Conservation (phyloP, 2,797 vertebrate genomes). For the Hydrolagus colliei region DNA sequence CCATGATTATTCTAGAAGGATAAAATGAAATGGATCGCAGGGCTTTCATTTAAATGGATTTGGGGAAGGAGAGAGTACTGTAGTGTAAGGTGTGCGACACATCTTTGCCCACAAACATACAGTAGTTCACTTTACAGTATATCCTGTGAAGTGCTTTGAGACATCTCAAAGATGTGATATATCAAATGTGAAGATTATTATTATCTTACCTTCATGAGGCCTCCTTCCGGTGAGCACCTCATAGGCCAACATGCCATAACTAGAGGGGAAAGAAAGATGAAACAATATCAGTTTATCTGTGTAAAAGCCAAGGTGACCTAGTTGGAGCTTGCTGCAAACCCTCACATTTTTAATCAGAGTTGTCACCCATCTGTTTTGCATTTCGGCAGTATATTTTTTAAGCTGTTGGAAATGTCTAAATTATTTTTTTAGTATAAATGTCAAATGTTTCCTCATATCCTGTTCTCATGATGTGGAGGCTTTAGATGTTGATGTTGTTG, state of each 20-base stretch:
- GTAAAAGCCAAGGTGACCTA: not conserved
- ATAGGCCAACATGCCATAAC: conserved; percentile 57
- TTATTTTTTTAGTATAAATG: too few species aligned
- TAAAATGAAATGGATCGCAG: not conserved
- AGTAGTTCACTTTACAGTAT: too few species aligned
- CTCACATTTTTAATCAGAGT: not conserved
- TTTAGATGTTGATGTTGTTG: too few species aligned
- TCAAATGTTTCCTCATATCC: too few species aligned
- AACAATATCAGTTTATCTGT: not conserved
- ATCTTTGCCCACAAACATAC: too few species aligned
- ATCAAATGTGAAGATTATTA: not conserved
- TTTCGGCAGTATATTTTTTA: too few species aligned
- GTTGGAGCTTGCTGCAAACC: not conserved
- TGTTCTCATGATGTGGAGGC: too few species aligned
- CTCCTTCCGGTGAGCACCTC: conserved; percentile 53
- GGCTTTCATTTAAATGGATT: not conserved
- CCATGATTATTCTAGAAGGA: not conserved
- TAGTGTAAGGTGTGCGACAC: not conserved
- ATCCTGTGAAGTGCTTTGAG: too few species aligned
- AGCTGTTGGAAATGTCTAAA: too few species aligned
- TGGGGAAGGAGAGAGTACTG: not conserved
- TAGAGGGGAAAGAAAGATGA: conserved; percentile 34
- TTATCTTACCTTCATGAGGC: conserved; percentile 53
- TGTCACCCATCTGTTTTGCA: too few species aligned
- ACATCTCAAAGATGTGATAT: too few species aligned